Conservation (phyloP, 2,797 vertebrate genomes). For the Phoeniculus purpureus region DNA sequence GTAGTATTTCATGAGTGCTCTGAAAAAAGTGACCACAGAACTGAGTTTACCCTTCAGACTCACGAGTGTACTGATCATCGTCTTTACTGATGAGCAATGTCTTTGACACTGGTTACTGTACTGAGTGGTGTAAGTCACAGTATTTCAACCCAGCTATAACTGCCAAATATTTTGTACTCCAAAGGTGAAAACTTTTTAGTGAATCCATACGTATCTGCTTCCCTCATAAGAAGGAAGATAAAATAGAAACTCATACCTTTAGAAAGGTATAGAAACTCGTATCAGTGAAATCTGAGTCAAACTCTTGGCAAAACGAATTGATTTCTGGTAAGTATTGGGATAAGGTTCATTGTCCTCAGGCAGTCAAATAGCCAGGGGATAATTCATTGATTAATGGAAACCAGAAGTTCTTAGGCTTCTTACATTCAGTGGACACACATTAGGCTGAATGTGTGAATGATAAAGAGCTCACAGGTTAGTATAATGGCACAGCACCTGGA, state of each 20-base stretch:
- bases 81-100: neutral
- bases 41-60: neutral
- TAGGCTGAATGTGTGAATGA: neutral
- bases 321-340: neutral
- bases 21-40: neutral
- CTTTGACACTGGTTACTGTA: slow-evolving; percentile 4
- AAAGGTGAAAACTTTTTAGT: neutral
- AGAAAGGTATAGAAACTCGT: neutral
- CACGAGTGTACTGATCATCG: neutral
- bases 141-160: neutral
- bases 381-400: neutral
- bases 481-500: neutral
- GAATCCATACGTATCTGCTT: neutral
- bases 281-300: neutral
- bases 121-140: neutral
- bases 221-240: neutral
- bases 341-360: neutral
- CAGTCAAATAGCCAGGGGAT: neutral
- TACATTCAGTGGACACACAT: neutral
- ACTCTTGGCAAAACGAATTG: slow-evolving; percentile 1
- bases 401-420: neutral
- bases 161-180: neutral
- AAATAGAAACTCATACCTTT: neutral
- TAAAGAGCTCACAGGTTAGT: accelerated
- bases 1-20: neutral